These are phyloP conservation scores for Drosophila ustulata DNA, from an alignment of 2,888 invertebrate genomes.

Conservation along the genomic window DNA sequence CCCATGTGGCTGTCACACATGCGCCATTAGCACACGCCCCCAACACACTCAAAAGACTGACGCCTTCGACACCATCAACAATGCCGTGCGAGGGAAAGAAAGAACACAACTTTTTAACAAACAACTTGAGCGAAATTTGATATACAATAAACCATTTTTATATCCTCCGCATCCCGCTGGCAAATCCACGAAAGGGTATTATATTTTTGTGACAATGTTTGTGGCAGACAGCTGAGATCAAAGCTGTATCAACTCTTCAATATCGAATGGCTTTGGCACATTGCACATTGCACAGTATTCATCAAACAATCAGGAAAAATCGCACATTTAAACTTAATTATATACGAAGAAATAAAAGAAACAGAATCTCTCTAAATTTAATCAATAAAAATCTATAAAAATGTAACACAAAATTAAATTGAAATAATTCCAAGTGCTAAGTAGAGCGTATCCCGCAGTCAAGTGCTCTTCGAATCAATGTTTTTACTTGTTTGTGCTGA, in stretches of 20 bases:
- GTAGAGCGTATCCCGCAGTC: not conserved
- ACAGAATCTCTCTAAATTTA: too few species aligned
- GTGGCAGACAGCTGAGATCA: not conserved
- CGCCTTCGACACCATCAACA: slow-evolving; percentile 9
- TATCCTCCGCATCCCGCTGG: not conserved
- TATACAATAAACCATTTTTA: slow-evolving; percentile 58
- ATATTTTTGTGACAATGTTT: not conserved
- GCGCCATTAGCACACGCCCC: slow-evolving; percentile 67
- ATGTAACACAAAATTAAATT: not conserved
- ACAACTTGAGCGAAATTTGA: slow-evolving; percentile 60
- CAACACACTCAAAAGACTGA: slow-evolving; percentile 15
- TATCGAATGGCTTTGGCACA: not conserved
- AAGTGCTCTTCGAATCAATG: not conserved
- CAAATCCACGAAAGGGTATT: not conserved
- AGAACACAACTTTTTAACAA: slow-evolving; percentile 48
- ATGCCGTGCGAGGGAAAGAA: not conserved
- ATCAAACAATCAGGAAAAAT: too few species aligned
- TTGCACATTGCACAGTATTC: too few species aligned
- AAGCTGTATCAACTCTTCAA: not conserved
- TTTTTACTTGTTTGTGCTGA: slow-evolving; percentile 14
- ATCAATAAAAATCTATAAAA: too few species aligned
- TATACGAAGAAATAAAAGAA: too few species aligned
- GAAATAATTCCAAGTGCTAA: not conserved
- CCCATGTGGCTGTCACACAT: slow-evolving; percentile 73
- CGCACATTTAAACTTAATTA: too few species aligned